Conservation (phyloP, 2,888 invertebrate genomes). For the Clitarchus hookeri region DNA sequence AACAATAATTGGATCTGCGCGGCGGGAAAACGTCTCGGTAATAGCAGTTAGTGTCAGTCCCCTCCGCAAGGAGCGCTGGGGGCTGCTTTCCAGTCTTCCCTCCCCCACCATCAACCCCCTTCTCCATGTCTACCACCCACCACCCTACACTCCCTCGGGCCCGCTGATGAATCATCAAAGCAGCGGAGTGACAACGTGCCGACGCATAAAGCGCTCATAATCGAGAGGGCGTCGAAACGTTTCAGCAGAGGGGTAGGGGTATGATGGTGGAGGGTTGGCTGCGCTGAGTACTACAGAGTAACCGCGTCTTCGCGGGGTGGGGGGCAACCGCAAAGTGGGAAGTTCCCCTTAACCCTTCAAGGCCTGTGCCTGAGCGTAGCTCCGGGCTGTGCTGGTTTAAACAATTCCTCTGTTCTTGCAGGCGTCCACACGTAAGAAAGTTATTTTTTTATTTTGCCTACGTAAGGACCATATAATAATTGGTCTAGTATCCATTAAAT, state of each 20-base stretch:
- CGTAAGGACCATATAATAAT: too few relatives aligned
- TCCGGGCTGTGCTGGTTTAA: too few relatives aligned
- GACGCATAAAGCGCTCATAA: slow-evolving; percentile 14
- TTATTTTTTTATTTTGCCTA: too few relatives aligned
- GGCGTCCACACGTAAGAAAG: too few relatives aligned
- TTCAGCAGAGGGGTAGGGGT: not conserved
- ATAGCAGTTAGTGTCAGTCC: slow-evolving; percentile 14
- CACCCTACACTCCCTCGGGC: not conserved
- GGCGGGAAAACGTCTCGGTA: not conserved
- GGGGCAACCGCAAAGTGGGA: too few relatives aligned
- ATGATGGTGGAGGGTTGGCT: not conserved
- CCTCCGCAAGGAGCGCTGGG: not conserved
- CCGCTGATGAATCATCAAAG: not conserved
- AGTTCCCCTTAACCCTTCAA: too few relatives aligned
- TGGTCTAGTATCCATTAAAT: too few relatives aligned
- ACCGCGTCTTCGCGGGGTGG: too few relatives aligned
- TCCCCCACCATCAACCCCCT: not conserved
- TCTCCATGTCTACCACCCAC: not conserved
- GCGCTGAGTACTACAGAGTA: not conserved
- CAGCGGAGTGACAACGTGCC: not conserved
- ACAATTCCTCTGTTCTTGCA: too few relatives aligned
- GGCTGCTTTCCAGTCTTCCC: not conserved
- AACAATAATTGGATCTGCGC: slow-evolving; percentile 1
- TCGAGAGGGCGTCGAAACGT: slow-evolving; percentile 14
- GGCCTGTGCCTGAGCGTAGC: too few relatives aligned